Evolutionary conservation across 2,113 vertebrate species (phyloP).

Genomic region (Irena cyanogastra): DNA sequence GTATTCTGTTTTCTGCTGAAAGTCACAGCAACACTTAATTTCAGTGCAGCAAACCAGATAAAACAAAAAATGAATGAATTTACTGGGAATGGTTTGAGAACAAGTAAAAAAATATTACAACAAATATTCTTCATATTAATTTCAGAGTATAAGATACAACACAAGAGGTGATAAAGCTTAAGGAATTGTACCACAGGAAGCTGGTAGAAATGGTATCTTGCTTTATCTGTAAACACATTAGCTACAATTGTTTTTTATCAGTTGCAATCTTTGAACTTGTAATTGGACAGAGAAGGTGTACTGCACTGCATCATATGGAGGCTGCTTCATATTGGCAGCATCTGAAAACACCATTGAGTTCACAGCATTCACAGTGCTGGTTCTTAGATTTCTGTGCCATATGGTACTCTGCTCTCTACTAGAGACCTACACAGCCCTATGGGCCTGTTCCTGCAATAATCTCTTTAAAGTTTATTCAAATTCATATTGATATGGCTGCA

Average conservation of each 20-base stretch:
- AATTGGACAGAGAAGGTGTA: background rate
- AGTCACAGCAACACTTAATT: background rate
- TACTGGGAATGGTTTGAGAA: background rate
- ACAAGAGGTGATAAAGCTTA: background rate
- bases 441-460: constrained; percentile 45
- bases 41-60: background rate
- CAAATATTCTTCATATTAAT: background rate
- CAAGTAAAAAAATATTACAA: background rate
- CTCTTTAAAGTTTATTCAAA: constrained; percentile 52
- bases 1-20: background rate
- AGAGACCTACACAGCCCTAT: constrained; percentile 10
- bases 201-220: background rate
- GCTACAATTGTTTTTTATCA: background rate
- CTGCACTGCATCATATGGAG: background rate
- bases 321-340: background rate
- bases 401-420: constrained; percentile 12
- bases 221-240: background rate
- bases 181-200: background rate
- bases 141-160: background rate
- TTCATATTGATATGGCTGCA: constrained; percentile 49
- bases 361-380: background rate
- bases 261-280: background rate
- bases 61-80: background rate
- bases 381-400: constrained; percentile 16
- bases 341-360: constrained; percentile 21